Conservation (phyloP, 2,888 invertebrate genomes). For the Pristionchus maxplancki region DNA sequence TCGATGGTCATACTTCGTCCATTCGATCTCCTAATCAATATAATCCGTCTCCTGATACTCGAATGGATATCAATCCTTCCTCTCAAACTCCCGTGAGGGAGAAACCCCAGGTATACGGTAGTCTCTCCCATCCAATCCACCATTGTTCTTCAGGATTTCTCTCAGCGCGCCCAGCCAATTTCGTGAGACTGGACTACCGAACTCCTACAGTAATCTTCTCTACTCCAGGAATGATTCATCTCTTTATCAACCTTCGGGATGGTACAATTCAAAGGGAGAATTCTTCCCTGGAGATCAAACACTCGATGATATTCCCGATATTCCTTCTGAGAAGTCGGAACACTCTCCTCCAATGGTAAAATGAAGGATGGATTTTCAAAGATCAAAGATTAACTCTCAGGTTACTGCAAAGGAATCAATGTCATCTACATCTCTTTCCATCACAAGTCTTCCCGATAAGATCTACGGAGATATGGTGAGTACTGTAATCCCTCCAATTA, state of each 20-base stretch:
- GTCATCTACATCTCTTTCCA: slow-evolving; percentile 12
- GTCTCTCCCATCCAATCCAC: neutral
- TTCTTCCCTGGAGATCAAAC: slow-evolving; percentile 22
- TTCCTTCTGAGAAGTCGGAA: slow-evolving; percentile 23
- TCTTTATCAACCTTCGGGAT: neutral
- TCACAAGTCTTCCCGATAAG: neutral
- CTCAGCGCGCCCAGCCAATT: neutral
- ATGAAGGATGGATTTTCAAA: neutral
- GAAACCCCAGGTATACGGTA: slow-evolving; percentile 13
- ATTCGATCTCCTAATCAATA: neutral
- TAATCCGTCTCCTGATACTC: neutral
- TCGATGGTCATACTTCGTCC: neutral
- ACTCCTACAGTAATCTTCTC: neutral
- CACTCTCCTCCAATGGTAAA: slow-evolving; percentile 28
- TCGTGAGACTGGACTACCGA: neutral
- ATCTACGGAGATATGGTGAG: neutral
- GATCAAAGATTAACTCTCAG: neutral
- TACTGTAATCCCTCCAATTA: neutral
- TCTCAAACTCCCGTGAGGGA: slow-evolving; percentile 27
- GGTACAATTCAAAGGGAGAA: slow-evolving; percentile 9
- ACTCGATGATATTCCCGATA: slow-evolving; percentile 26
- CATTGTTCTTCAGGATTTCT: slow-evolving; percentile 13
- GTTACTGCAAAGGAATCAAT: neutral
- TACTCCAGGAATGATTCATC: neutral
- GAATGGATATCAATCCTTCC: neutral